These are phyloP conservation scores for Talpa occidentalis DNA, from an alignment of 2,113 vertebrate species.

Conservation along the genomic window DNA sequence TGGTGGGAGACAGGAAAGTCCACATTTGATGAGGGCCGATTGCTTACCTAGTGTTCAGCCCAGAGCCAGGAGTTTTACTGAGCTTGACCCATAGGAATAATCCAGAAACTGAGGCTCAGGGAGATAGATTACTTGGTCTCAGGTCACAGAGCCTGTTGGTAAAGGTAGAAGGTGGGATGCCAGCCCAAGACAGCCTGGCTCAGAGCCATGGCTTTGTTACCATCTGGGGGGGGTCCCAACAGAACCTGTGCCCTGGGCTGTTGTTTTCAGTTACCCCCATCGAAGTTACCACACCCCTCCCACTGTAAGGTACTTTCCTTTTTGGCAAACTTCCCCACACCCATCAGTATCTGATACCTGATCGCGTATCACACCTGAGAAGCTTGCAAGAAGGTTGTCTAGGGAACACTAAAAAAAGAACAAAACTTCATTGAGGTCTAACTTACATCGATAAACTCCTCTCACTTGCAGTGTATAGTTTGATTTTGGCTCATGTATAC, in stretches of 20 bases:
- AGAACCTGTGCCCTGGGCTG: background rate
- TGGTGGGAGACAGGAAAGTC: background rate
- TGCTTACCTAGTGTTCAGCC: background rate
- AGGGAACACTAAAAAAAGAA: background rate
- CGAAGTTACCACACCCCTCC: background rate
- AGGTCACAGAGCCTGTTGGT: background rate
- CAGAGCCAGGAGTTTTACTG: background rate
- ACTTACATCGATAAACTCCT: background rate
- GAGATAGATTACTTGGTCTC: background rate
- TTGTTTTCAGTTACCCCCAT: too few relatives aligned
- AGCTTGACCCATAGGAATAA: background rate
- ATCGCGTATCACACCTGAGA: background rate
- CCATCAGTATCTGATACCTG: background rate
- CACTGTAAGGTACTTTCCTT: background rate
- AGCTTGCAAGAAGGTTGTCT: background rate
- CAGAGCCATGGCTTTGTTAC: fast-evolving
- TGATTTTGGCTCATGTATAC: background rate
- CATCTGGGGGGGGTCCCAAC: fast-evolving
- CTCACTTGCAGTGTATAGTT: background rate
- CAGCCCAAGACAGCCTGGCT: background rate
- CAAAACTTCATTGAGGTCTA: background rate
- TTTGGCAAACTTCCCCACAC: background rate
- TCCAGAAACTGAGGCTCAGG: background rate
- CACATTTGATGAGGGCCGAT: background rate
- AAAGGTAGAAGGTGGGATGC: background rate